Evolutionary conservation across 2,113 vertebrate genomes (phyloP).

Genomic region (Perognathus longimembris): DNA sequence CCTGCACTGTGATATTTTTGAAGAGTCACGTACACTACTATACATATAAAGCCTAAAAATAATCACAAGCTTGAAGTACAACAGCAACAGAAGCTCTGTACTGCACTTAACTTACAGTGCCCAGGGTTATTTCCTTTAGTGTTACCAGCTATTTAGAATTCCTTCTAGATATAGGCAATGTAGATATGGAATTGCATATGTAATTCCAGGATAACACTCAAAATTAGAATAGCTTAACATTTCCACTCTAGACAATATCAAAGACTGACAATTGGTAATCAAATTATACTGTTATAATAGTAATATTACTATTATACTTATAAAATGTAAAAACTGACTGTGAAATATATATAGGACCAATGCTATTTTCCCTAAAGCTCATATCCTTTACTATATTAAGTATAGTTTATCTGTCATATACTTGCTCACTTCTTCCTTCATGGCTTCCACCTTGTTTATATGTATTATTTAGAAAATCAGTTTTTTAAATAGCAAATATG

Average conservation of each 20-base stretch:
- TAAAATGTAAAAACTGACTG: background rate
- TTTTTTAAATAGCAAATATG: background rate
- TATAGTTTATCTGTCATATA: background rate
- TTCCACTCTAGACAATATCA: background rate
- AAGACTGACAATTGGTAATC: background rate
- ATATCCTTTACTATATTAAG: background rate
- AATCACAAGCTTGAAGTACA: background rate
- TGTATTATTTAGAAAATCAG: background rate
- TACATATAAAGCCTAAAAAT: background rate
- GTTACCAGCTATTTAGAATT: background rate
- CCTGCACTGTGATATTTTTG: background rate
- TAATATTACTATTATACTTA: background rate
- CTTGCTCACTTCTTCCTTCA: background rate
- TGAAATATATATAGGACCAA: background rate
- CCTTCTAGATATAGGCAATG: background rate
- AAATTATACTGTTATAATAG: background rate
- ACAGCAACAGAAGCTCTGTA: background rate
- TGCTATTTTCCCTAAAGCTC: background rate
- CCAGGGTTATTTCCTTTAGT: background rate
- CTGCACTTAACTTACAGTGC: background rate
- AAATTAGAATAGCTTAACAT: background rate
- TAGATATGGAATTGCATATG: background rate
- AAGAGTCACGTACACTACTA: background rate
- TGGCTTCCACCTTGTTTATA: background rate
- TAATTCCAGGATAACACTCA: background rate